phyloP scores from a whole-genome alignment of 2,888 invertebrate genomes.

The Nephrotoma appendiculata region DNA sequence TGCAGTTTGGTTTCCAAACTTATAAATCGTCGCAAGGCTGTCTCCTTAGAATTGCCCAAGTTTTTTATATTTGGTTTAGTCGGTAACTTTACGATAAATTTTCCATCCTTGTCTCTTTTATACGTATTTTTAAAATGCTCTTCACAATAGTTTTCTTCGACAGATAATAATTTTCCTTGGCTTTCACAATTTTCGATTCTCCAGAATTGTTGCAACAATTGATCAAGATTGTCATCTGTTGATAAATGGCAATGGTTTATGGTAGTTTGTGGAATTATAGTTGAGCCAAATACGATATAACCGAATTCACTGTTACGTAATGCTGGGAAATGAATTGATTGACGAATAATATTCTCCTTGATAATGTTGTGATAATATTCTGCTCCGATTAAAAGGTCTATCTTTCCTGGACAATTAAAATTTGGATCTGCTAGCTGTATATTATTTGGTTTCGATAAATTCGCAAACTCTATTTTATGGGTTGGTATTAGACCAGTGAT shows the following conservation, averaged over 20 bases:
- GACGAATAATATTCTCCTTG: too few relatives aligned
- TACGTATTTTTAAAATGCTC: not conserved
- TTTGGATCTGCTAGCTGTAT: too few relatives aligned
- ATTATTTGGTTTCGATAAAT: too few relatives aligned
- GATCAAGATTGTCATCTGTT: not conserved
- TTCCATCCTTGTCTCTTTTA: not conserved
- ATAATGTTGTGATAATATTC: too few relatives aligned
- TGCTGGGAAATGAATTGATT: too few relatives aligned
- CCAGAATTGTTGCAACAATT: not conserved
- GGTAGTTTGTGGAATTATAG: too few relatives aligned
- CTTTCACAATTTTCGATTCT: not conserved
- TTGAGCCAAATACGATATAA: too few relatives aligned
- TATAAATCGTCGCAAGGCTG: not conserved
- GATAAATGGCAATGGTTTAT: not conserved
- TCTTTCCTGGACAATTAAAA: too few relatives aligned
- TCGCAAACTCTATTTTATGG: too few relatives aligned
- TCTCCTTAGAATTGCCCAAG: not conserved
- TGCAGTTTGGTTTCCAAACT: not conserved
- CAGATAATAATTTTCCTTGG: not conserved
- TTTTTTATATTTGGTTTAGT: not conserved
- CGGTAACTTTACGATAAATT: not conserved
- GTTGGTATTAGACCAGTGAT: too few relatives aligned
- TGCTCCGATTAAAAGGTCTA: too few relatives aligned
- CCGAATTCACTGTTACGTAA: too few relatives aligned
- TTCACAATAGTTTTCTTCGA: not conserved